Conservation (phyloP, 2,888 invertebrate species). For the Agrypnus murinus region DNA sequence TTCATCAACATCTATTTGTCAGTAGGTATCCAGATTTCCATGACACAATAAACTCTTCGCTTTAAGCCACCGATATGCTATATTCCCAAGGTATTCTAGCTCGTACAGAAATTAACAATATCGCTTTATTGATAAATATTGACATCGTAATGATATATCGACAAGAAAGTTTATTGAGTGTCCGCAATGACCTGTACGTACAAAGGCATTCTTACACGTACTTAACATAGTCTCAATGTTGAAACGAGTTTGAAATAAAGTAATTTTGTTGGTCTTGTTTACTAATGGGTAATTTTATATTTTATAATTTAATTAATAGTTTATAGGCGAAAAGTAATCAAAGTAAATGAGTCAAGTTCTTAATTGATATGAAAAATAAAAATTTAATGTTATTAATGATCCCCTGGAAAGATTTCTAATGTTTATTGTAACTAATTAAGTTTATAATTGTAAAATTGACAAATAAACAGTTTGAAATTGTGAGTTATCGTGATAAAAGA, state of each 20-base stretch:
- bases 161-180: constrained; percentile 20
- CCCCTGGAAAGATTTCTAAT: too few species aligned
- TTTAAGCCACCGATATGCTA: not conserved
- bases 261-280: constrained; percentile 11
- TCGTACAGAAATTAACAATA: not conserved
- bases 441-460: too few species aligned
- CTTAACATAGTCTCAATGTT: constrained; percentile 22
- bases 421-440: too few species aligned
- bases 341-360: too few species aligned
- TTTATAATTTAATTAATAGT: not conserved
- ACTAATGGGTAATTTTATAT: constrained; percentile 14
- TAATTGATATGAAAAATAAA: too few species aligned
- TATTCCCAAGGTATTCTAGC: constrained; percentile 5
- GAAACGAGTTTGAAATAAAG: constrained; percentile 7
- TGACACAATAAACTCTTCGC: not conserved
- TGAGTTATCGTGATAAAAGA: too few species aligned
- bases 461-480: too few species aligned
- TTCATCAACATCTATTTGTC: too few species aligned
- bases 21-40: not conserved
- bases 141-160: constrained; percentile 15
- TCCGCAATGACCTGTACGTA: constrained; percentile 21
- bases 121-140: not conserved
- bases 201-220: constrained; percentile 10
- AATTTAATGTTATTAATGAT: too few species aligned
- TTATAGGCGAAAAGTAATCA: too few species aligned